A percentile compares a stretch with the other conserved stretches of the same genome.
These are phyloP conservation scores for Pyrocoelia pectoralis DNA, from an alignment of 2,888 invertebrate genomes.

Conservation along the genomic window DNA sequence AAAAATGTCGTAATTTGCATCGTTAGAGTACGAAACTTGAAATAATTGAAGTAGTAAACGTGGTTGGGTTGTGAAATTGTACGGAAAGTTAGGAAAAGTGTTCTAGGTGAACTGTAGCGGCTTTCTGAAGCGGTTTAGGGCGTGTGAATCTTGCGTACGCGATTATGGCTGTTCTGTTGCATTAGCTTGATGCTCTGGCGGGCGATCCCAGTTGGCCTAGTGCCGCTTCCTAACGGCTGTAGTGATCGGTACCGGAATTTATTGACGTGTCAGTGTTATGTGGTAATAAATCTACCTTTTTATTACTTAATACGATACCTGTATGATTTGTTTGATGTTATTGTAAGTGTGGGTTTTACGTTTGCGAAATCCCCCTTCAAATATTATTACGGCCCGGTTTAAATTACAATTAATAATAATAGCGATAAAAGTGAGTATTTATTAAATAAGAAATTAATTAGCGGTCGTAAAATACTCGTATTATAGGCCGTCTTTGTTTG, in stretches of 20 bases:
- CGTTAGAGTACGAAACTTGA: slow-evolving; percentile 20
- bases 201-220: slow-evolving; percentile 40
- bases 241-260: slow-evolving; percentile 40
- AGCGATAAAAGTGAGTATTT: not conserved
- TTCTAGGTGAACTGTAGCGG: not conserved
- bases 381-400: too few species aligned
- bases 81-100: slow-evolving; percentile 12
- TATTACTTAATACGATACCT: not conserved
- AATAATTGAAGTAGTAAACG: not conserved
- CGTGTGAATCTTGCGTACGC: slow-evolving; percentile 37
- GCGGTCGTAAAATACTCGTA: not conserved
- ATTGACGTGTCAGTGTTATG: slow-evolving; percentile 44
- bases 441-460: slow-evolving; percentile 21
- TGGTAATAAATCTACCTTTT: slow-evolving; percentile 18
- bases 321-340: not conserved
- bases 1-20: slow-evolving; percentile 52
- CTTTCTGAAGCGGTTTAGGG: slow-evolving; percentile 22
- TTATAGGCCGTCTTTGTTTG: slow-evolving; percentile 22
- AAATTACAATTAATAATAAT: not conserved
- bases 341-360: not conserved
- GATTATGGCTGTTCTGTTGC: slow-evolving; percentile 55
- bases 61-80: slow-evolving; percentile 5
- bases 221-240: slow-evolving; percentile 37
- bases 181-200: slow-evolving; percentile 38
- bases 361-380: too few species aligned